phyloP scores from a whole-genome alignment of 2,888 invertebrate genomes.

The Volucella inflata region DNA sequence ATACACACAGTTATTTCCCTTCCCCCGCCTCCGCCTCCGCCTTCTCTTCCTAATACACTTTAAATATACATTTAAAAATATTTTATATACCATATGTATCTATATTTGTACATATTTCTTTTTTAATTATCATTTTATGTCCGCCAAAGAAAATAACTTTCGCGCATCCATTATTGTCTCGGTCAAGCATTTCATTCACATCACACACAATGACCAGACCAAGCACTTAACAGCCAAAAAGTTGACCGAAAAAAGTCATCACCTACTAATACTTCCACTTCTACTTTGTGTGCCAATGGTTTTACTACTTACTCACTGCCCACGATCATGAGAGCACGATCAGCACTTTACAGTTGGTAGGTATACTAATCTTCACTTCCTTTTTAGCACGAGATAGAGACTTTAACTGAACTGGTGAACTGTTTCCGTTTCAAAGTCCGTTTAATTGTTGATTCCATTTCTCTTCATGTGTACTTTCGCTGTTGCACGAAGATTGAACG shows the following conservation, averaged over 20 bases:
- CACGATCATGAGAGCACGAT: constrained; percentile 49
- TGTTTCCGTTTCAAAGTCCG: constrained; percentile 66
- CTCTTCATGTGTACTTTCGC: background rate
- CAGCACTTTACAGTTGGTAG: constrained; percentile 44
- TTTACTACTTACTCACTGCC: constrained; percentile 40
- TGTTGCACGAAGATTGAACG: background rate
- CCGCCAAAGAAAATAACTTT: constrained; percentile 56
- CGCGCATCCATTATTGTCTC: constrained; percentile 59
- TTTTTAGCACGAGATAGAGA: constrained; percentile 61
- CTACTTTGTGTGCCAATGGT: constrained; percentile 31
- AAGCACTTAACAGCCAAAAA: constrained; percentile 26
- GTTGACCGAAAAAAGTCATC: constrained; percentile 60
- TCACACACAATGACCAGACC: background rate
- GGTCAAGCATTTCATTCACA: constrained; percentile 60
- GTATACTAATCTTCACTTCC: constrained; percentile 69
- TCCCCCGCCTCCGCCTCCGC: constrained; percentile 6
- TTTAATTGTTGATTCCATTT: constrained; percentile 17
- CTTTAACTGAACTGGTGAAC: constrained; percentile 19
- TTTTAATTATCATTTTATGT: background rate
- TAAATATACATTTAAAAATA: too few relatives aligned
- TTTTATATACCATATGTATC: too few relatives aligned
- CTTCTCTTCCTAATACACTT: background rate
- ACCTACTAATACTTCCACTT: constrained; percentile 57
- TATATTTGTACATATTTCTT: too few relatives aligned
- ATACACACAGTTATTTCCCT: constrained; percentile 48